Base-by-base conservation (phyloP, 30 jellyfish, hydroid and myxozoan species). In the Hydractinia echinata region DNA sequence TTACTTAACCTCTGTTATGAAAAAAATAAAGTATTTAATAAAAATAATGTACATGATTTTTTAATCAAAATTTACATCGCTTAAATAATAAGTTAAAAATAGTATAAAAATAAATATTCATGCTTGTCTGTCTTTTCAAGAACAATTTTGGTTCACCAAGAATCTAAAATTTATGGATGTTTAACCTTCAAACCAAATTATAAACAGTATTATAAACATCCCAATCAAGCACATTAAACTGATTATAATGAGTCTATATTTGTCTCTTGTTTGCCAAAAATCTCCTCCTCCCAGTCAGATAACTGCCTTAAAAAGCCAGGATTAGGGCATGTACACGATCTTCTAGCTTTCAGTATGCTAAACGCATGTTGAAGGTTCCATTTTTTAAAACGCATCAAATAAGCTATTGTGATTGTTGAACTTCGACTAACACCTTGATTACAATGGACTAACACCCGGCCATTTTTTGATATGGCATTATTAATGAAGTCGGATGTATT, bases 361-460 rank as follows among this genome's bases (percentile, higher is more conserved):
- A 51, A 73, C 1, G 97, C 95, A 67, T 67, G 83, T 10, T 30
- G 90, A 49, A 89, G 81, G 68, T 72, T 62, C 81, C 94, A 77
- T 44, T 66, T 76, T 44, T 84, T 85, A 30, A 77, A 56, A 70
- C 81, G 81, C 92, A 89, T 89, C 80, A 89, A 51, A 68, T 79
- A 89, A 0, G 97, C 95, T 4, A 89, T 76, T 16, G 78, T 82
- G 53, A 89, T 61, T 4, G 97, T 64, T 8, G 97, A 89, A 78
- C 97, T 89, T 13, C 97, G 91, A 64, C 97, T 89, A 4, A 89
- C 86, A 14, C 97, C 97, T 30, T 81, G 88, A 58, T 89, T 89
- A 53, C 97, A 89, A 58, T 89, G 97, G 66, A 89, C 91, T 9
- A 89, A 70, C 4, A 89, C 93, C 11, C 86, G 72, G 54, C 97